Evolutionary conservation across 1,140 invertebrate genomes (phyloP).

Genomic region (Aphelinus certus): DNA sequence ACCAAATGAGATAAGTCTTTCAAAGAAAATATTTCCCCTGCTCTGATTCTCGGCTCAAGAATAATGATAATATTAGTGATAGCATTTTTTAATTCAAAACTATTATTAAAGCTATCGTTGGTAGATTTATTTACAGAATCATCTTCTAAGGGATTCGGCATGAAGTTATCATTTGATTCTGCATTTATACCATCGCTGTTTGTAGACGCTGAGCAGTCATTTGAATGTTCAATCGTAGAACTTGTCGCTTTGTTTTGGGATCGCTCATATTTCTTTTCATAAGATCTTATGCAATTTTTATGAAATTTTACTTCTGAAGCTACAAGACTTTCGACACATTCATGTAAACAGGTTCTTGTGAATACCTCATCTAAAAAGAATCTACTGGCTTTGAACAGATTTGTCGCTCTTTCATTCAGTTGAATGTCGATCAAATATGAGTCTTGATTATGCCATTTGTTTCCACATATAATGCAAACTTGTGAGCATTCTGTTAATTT

Average conservation of each 20-base stretch:
- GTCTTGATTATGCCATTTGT: neutral
- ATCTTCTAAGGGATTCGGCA: neutral
- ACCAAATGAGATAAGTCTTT: neutral
- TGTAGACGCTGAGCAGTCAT: neutral
- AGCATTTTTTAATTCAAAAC: conserved; percentile 13
- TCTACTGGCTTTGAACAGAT: neutral
- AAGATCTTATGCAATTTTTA: neutral
- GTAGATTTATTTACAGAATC: neutral
- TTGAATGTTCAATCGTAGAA: neutral
- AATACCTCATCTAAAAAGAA: conserved; percentile 1
- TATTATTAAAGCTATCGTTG: neutral
- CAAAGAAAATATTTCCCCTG: conserved; percentile 10
- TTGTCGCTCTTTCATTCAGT: neutral
- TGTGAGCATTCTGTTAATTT: neutral
- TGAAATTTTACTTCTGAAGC: conserved; percentile 2
- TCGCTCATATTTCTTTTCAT: conserved; percentile 7
- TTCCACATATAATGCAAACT: neutral
- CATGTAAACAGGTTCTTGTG: neutral
- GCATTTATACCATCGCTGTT: neutral
- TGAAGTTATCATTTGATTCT: neutral
- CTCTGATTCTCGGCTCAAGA: neutral
- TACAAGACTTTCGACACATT: neutral
- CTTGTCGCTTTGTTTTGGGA: neutral
- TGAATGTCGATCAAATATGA: neutral
- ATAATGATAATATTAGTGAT: neutral